These are phyloP conservation scores for Heliconius hewitsoni DNA, from an alignment of 1,140 invertebrate species.

Conservation along the genomic window DNA sequence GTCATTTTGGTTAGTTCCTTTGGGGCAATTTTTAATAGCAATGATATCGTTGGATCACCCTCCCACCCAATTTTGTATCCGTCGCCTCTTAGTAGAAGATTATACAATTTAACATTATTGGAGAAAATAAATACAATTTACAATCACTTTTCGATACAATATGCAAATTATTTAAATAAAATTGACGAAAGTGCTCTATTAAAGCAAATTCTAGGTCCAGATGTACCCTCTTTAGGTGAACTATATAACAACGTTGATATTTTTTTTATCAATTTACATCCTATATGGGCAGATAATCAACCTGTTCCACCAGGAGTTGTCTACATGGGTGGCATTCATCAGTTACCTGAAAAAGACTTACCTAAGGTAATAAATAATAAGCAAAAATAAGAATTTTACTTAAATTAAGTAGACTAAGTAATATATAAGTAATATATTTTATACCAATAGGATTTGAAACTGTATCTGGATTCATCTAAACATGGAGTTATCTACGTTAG, in stretches of 20 bases:
- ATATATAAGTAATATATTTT: neutral
- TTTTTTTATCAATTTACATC: slow-evolving; percentile 78
- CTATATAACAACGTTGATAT: slow-evolving; percentile 77
- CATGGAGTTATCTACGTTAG: slow-evolving; percentile 50
- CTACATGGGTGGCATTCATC: slow-evolving; percentile 35
- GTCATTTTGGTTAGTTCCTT: slow-evolving; percentile 65
- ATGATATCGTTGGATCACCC: slow-evolving; percentile 64
- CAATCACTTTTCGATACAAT: slow-evolving; percentile 40
- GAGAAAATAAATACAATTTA: slow-evolving; percentile 55
- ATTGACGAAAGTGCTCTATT: slow-evolving; percentile 34
- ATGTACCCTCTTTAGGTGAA: slow-evolving; percentile 61
- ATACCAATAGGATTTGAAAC: slow-evolving; percentile 24
- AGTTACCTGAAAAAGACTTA: neutral
- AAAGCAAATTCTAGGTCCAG: slow-evolving; percentile 56
- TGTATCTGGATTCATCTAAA: slow-evolving; percentile 41
- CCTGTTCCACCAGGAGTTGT: slow-evolving; percentile 60
- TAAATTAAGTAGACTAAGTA: neutral
- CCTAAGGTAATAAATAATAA: neutral
- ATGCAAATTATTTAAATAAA: slow-evolving; percentile 15
- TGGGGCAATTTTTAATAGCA: slow-evolving; percentile 39
- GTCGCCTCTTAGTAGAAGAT: slow-evolving; percentile 43
- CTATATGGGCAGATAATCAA: slow-evolving; percentile 32
- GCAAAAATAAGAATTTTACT: neutral
- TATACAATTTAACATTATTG: slow-evolving; percentile 50
- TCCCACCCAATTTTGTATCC: slow-evolving; percentile 74